A percentile compares a stretch with the other conserved stretches of the same genome.
phyloP scores from a whole-genome alignment of 2,888 invertebrate species.

The Caradrina kadenii region DNA sequence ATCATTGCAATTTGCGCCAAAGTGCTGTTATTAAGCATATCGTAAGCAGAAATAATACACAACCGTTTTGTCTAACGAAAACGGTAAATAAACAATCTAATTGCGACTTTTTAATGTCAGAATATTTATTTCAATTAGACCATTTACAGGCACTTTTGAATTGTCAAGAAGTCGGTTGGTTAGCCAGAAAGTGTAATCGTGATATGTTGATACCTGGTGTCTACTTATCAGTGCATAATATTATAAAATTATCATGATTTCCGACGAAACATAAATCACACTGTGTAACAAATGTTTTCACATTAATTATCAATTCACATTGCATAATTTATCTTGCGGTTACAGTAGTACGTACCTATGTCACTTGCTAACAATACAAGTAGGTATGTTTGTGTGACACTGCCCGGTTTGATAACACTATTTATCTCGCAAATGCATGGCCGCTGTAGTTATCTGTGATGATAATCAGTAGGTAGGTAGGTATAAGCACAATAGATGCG shows the following conservation, averaged over 20 bases:
- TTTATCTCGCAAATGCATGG: conserved; percentile 52
- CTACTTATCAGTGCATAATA: neutral
- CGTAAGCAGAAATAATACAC: too few species aligned
- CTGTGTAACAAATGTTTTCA: neutral
- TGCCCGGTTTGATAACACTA: conserved; percentile 49
- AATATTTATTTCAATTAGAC: too few species aligned
- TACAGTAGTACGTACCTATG: conserved; percentile 3
- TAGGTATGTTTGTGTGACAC: conserved; percentile 52
- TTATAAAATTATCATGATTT: neutral
- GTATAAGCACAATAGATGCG: conserved; percentile 47
- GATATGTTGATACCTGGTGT: too few species aligned
- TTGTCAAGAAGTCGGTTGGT: too few species aligned
- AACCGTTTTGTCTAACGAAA: too few species aligned
- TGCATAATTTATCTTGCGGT: conserved; percentile 55
- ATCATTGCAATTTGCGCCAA: neutral
- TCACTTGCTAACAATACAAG: conserved; percentile 43
- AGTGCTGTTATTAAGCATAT: neutral
- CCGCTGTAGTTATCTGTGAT: conserved; percentile 43
- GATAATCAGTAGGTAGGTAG: conserved; percentile 45
- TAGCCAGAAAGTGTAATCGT: too few species aligned
- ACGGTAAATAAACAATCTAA: too few species aligned
- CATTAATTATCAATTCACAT: conserved; percentile 33
- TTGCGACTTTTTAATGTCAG: too few species aligned
- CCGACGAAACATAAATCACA: conserved; percentile 6
- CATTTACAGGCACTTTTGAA: too few species aligned